phyloP scores from a whole-genome alignment of 92 coral and sea anemone species.

The Phenganax stokvisi region DNA sequence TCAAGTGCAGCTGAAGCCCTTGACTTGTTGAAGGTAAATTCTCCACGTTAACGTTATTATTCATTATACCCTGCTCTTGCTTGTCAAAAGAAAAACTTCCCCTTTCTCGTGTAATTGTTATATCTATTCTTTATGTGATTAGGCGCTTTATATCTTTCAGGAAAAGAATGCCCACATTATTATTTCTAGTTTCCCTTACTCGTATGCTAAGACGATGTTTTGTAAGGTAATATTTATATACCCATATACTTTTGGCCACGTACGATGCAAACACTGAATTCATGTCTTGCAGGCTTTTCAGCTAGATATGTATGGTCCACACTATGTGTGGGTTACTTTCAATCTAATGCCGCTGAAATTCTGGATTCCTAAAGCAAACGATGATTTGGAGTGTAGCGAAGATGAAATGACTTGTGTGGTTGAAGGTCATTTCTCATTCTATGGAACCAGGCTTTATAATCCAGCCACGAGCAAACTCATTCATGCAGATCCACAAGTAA shows the following conservation, averaged over 20 bases:
- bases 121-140: no score
- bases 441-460: conserved; percentile 10
- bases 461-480: no score
- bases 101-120: no score
- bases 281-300: conserved; percentile 60
- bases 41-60: no score
- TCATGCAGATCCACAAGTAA: conserved; percentile 32
- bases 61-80: not conserved
- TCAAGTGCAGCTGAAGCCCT: conserved; percentile 67
- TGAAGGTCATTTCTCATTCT: conserved; percentile 61
- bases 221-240: conserved; percentile 59
- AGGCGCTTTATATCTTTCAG: conserved; percentile 38
- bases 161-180: conserved; percentile 74
- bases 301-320: conserved; percentile 71
- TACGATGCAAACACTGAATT: not conserved
- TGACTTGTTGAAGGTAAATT: conserved; percentile 66
- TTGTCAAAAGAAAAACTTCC: not conserved
- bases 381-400: conserved; percentile 59
- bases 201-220: conserved; percentile 61
- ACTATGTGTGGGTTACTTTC: conserved; percentile 77
- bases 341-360: conserved; percentile 54
- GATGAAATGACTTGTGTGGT: conserved; percentile 83
- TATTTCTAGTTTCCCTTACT: conserved; percentile 55
- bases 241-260: not conserved
- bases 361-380: conserved; percentile 66